These are phyloP conservation scores for Bacillus rossius DNA, from an alignment of 1,140 invertebrate species.

Conservation along the genomic window DNA sequence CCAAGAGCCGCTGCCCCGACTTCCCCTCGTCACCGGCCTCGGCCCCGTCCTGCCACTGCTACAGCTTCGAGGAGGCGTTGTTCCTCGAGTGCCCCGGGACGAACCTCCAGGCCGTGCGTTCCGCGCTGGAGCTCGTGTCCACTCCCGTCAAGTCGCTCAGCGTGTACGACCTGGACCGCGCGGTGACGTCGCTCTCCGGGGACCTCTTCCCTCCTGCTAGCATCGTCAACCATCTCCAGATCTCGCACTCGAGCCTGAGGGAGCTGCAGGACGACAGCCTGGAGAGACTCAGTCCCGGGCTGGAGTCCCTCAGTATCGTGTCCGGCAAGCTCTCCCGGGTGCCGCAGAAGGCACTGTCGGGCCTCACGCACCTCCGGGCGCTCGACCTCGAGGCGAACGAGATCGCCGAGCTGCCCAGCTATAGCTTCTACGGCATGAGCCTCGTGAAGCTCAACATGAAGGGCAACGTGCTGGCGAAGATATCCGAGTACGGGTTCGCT, in stretches of 20 bases:
- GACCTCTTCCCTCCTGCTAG: slow-evolving; percentile 64
- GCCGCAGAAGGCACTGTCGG: slow-evolving; percentile 72
- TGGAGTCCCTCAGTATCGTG: slow-evolving; percentile 75
- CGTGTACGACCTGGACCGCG: slow-evolving; percentile 77
- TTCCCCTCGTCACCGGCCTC: slow-evolving; percentile 61
- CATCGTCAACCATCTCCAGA: slow-evolving; percentile 68
- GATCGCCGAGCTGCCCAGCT: slow-evolving; percentile 75
- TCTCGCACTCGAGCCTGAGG: slow-evolving; percentile 70
- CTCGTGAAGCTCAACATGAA: slow-evolving; percentile 79
- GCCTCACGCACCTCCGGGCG: slow-evolving; percentile 61
- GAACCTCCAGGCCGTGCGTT: slow-evolving; percentile 51
- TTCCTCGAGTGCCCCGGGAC: slow-evolving; percentile 84
- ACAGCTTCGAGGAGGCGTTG: slow-evolving; percentile 84
- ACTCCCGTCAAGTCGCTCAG: slow-evolving; percentile 71
- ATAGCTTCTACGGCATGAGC: slow-evolving; percentile 78
- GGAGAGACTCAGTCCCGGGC: slow-evolving; percentile 58
- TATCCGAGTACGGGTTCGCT: slow-evolving; percentile 78
- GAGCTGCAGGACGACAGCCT: slow-evolving; percentile 70
- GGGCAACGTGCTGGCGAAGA: slow-evolving; percentile 68
- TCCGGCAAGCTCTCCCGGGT: slow-evolving; percentile 73
- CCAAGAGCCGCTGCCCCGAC: slow-evolving; percentile 54
- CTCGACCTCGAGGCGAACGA: slow-evolving; percentile 83
- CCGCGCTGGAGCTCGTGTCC: slow-evolving; percentile 47
- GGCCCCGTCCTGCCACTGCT: slow-evolving; percentile 79
- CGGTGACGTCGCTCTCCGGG: slow-evolving; percentile 60